Evolutionary conservation across 2,797 vertebrate genomes (phyloP).

Genomic region (Phalloptychus januarius): DNA sequence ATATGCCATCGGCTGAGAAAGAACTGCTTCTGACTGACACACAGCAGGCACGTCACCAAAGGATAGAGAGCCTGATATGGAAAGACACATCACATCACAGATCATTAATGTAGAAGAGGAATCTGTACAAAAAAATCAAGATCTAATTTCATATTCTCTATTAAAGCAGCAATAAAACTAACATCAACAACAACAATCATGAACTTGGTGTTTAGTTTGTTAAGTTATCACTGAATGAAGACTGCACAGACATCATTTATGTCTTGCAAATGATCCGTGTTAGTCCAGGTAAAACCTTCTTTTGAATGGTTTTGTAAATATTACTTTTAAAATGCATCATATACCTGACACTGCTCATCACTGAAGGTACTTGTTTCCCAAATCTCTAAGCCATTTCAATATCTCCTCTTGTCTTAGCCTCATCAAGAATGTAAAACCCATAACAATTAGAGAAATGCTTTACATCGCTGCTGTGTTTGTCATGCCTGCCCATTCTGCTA

Average conservation of each 20-base stretch:
- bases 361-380: slow-evolving; percentile 24
- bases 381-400: slow-evolving; percentile 11
- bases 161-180: background rate
- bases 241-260: slow-evolving; percentile 45
- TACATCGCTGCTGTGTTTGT: slow-evolving; percentile 43
- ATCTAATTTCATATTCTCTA: slow-evolving; percentile 3
- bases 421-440: slow-evolving; percentile 24
- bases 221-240: slow-evolving; percentile 2
- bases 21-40: slow-evolving; percentile 98
- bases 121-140: background rate
- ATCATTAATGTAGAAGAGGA: background rate
- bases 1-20: slow-evolving; percentile 98
- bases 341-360: slow-evolving; percentile 49
- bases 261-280: slow-evolving; percentile 11
- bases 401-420: slow-evolving; percentile 16
- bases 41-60: slow-evolving; percentile 96
- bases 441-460: slow-evolving; percentile 58
- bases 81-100: slow-evolving; percentile 27
- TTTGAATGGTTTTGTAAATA: slow-evolving; percentile 24
- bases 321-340: slow-evolving; percentile 12
- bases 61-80: slow-evolving; percentile 92
- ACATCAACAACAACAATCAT: background rate
- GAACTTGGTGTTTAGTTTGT: background rate
- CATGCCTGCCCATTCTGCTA: slow-evolving; percentile 14
- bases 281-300: slow-evolving; percentile 22